Base-by-base conservation (phyloP, 1,140 invertebrate species). In the Drosophila pachea region DNA sequence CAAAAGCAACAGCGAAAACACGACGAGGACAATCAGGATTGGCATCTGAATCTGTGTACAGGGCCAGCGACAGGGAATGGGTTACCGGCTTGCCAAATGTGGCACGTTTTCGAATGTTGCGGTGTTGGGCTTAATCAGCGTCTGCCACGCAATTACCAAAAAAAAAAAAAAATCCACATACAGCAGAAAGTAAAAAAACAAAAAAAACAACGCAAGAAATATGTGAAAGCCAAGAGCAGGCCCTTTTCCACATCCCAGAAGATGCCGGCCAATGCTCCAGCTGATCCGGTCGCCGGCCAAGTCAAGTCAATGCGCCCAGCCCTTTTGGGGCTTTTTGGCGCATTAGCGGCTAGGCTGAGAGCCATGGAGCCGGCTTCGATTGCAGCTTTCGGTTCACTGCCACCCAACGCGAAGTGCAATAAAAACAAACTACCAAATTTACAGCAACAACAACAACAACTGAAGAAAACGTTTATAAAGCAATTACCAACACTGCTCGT, bases 361-460 rank as follows among this genome's bases (percentile, higher is more conserved):
- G 12, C 47, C 31, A 6, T 29, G 5, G 38, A 58, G 8, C 36
- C 43, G 53, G 40, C 42, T 47, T 61, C 32, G 45, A 11, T 31
- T 45, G 50, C 54, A 43, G 36, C 35, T 40, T 61, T 64, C 74
- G 78, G 78, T 82, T 82, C 78, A 82, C 78, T 82, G 79, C 78
- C 78, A 82, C 78, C 78, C 79, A 82, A 78, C 73, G 78, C 68
- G 78, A 66, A 47, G 50, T 40, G 78, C 71, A 74, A 72, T 78
- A 83, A 82, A 82, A 82, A 74, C 78, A 61, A 83, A 83, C 71
- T 78, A 73, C 75, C 78, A 82, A 82, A 82, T 83, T 82, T 78
- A 69, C 54, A 66, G 62, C 7, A 45, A 42, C 63, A 33, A 63
- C 47, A 61, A 60, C 61, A 36, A 76, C 38, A 78, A 81, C 65